Conservation (phyloP, 2,888 invertebrate genomes). For the Pandemis corylana region DNA sequence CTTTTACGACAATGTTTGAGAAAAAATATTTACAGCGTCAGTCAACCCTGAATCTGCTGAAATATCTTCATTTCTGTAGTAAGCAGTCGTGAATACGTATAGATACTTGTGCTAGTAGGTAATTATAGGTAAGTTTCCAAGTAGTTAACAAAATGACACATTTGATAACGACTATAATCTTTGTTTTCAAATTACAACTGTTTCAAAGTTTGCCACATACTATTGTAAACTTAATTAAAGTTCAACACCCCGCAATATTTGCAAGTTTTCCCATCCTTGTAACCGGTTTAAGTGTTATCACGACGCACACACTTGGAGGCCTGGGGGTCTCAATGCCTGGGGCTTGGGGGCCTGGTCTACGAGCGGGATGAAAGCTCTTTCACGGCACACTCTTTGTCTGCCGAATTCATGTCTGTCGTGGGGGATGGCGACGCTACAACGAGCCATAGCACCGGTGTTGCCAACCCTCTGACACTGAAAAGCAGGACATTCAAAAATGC, state of each 20-base stretch:
- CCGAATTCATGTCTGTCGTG: conserved; percentile 72
- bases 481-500: neutral
- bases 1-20: too few relatives aligned
- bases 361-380: conserved; percentile 66
- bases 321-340: conserved; percentile 41
- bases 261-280: conserved; percentile 12
- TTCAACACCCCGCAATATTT: conserved; percentile 44
- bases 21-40: too few relatives aligned
- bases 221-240: conserved; percentile 5
- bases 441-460: conserved; percentile 48
- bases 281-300: conserved; percentile 66
- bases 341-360: conserved; percentile 47
- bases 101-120: too few relatives aligned
- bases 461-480: neutral
- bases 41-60: too few relatives aligned
- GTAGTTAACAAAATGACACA: neutral
- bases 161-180: neutral
- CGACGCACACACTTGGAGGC: conserved; percentile 53
- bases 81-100: neutral
- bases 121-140: neutral
- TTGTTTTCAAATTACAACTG: neutral
- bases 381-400: conserved; percentile 72
- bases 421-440: conserved; percentile 66
- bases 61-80: too few relatives aligned
- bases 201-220: neutral